Evolutionary conservation across 2,888 invertebrate species (phyloP), one percentile per base, ranked within the genome.

Genomic region (Leptinotarsa juncta): DNA sequence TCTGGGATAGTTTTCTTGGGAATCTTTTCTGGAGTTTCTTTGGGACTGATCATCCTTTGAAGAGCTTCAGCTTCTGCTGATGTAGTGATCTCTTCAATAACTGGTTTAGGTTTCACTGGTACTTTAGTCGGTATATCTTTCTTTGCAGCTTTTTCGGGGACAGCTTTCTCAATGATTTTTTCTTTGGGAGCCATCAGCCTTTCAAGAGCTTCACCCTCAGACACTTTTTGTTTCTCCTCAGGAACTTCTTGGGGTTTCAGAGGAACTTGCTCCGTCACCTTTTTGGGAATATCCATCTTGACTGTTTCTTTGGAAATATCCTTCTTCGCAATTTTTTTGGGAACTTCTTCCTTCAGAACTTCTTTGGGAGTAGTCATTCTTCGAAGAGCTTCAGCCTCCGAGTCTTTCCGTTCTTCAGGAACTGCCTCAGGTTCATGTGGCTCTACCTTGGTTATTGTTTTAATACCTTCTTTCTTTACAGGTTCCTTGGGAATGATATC

Each of bases 201-300:
- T 42, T 42, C 42, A 10, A 10, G 10, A 16, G 32, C 12, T 49
- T 51, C 70, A 62, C 18, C 55, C n/a, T 16, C 51, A 32, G 16
- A 16, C 15, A 20, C 65, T 51, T 32, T 60, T 7, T 18, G 20
- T 18, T 68, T n/a, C 50, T 68, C 68, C n/a, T 51, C 51, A 51
- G n/a, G 51, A 16, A 20, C 0, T 57, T 57, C 23, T 23, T 57
- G 20, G 14, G 23, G 57, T 23, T 57, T 15, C 23, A 15, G 14
- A 23, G 26, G 14, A 15, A 23, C 20, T 2, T 23, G 1, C 20
- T 57, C 15, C 2, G 10, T 12, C 5, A 55, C 16, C 20, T 18
- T 55, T 18, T 20, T 18, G 18, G 10, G 18, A 55, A 10, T 18
- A 10, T 55, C 55, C 7, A 42, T 42, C 10, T 42, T 42, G 10